phyloP scores from a whole-genome alignment of 2,888 invertebrate genomes.

The Tenthredo distinguenda region DNA sequence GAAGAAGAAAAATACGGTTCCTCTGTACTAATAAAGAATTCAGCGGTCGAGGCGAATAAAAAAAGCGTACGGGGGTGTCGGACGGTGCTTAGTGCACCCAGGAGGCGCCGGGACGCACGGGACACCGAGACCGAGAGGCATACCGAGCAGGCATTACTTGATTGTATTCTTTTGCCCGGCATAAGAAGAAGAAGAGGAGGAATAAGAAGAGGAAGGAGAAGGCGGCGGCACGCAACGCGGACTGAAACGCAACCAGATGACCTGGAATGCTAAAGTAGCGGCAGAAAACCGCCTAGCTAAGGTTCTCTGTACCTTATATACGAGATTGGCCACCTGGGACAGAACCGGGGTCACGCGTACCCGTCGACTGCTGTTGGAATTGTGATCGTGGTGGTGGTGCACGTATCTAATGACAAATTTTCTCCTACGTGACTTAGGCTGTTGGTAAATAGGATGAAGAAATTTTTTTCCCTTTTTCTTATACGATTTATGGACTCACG shows the following conservation, averaged over 20 bases:
- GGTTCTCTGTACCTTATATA: neutral
- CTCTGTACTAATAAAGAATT: constrained; percentile 57
- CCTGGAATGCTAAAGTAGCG: constrained; percentile 17
- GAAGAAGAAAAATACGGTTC: neutral
- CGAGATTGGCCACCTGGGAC: constrained; percentile 45
- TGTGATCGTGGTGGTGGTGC: neutral
- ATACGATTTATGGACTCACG: neutral
- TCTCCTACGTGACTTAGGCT: constrained; percentile 17
- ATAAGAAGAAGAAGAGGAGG: neutral
- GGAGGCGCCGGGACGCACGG: constrained; percentile 68
- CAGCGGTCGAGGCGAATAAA: constrained; percentile 51
- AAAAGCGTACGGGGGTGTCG: constrained; percentile 25
- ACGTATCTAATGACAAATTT: constrained; percentile 47
- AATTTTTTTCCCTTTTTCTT: neutral
- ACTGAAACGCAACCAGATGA: constrained; percentile 28
- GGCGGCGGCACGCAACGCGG: constrained; percentile 17
- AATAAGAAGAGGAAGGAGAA: too few relatives aligned
- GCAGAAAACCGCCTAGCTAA: constrained; percentile 17
- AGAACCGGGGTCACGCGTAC: constrained; percentile 18
- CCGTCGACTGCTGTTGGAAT: neutral
- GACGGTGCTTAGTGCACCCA: constrained; percentile 72
- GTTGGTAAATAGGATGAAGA: constrained; percentile 1
- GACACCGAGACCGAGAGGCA: constrained; percentile 66
- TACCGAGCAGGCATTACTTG: constrained; percentile 77
- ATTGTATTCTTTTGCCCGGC: constrained; percentile 68